phyloP scores from a whole-genome alignment of 1,140 invertebrate species.

The Cotesia glomerata region DNA sequence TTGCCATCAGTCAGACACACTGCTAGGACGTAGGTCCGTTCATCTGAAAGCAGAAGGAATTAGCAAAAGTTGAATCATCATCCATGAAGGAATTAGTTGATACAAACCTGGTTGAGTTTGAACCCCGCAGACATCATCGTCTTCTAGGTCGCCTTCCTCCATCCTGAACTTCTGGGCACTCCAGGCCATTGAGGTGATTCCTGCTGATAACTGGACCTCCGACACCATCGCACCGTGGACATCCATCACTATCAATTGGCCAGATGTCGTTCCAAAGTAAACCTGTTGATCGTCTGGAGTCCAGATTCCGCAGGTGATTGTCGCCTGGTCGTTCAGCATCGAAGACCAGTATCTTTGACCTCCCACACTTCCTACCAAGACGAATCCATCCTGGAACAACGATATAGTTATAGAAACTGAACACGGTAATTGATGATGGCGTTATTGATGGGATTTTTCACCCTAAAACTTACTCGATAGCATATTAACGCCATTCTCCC shows the following conservation, averaged over 20 bases:
- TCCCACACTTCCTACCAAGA: constrained; percentile 93
- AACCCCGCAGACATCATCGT: constrained; percentile 69
- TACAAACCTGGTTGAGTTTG: constrained; percentile 38
- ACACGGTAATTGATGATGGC: neutral
- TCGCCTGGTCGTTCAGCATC: constrained; percentile 91
- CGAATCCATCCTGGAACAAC: constrained; percentile 80
- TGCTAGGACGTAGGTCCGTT: constrained; percentile 79
- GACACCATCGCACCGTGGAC: constrained; percentile 94
- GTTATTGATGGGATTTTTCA: neutral
- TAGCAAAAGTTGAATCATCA: neutral
- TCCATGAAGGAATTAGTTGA: neutral
- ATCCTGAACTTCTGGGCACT: constrained; percentile 98
- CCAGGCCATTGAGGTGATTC: constrained; percentile 92
- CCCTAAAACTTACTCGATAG: constrained; percentile 76
- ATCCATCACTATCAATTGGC: constrained; percentile 94
- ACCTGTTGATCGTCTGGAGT: constrained; percentile 97
- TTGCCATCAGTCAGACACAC: constrained; percentile 88
- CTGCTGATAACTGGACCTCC: constrained; percentile 85
- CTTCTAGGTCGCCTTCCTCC: constrained; percentile 77
- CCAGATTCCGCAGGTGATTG: constrained; percentile 96
- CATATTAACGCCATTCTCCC: constrained; percentile 97
- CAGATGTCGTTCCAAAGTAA: constrained; percentile 92
- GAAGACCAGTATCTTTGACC: constrained; percentile 98
- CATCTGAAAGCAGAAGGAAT: constrained; percentile 40
- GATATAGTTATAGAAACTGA: neutral